Evolutionary conservation across 2,888 invertebrate genomes (phyloP).

Genomic region (Lepidocyrtinus sp.): DNA sequence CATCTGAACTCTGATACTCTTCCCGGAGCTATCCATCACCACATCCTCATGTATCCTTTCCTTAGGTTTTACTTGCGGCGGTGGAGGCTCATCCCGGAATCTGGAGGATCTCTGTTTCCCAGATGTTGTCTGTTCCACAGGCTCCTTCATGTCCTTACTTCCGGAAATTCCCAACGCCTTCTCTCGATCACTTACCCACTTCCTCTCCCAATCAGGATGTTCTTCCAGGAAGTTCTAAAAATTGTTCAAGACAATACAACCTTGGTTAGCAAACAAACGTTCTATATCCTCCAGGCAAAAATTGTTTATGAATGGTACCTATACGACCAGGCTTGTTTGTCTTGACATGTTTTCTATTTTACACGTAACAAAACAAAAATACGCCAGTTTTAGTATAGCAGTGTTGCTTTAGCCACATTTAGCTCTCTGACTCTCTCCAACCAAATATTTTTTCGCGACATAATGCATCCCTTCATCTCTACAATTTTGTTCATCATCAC

Average conservation of each 20-base stretch:
- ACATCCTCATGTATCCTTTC: constrained; percentile 28
- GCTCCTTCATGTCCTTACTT: constrained; percentile 71
- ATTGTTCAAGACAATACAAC: neutral
- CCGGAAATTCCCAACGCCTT: constrained; percentile 77
- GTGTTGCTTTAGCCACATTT: constrained; percentile 30
- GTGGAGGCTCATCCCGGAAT: constrained; percentile 44
- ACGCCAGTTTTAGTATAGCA: constrained; percentile 39
- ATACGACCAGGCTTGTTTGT: constrained; percentile 37
- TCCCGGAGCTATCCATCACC: constrained; percentile 61
- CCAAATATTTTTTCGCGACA: too few relatives aligned
- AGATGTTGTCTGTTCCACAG: too few relatives aligned
- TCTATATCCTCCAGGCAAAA: constrained; percentile 31
- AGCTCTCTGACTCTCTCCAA: too few relatives aligned
- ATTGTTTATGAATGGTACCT: constrained; percentile 47
- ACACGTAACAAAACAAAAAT: constrained; percentile 40
- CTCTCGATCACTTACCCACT: constrained; percentile 88
- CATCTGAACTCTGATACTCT: constrained; percentile 70
- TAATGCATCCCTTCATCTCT: too few relatives aligned
- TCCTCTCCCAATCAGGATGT: constrained; percentile 90
- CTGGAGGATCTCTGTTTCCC: constrained; percentile 53
- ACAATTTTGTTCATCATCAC: constrained; percentile 53
- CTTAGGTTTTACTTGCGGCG: constrained; percentile 55
- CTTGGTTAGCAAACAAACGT: neutral
- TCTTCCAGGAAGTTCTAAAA: constrained; percentile 84
- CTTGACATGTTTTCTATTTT: constrained; percentile 38